Conservation (phyloP, 2,113 vertebrate species). For the Petroica traversi region DNA sequence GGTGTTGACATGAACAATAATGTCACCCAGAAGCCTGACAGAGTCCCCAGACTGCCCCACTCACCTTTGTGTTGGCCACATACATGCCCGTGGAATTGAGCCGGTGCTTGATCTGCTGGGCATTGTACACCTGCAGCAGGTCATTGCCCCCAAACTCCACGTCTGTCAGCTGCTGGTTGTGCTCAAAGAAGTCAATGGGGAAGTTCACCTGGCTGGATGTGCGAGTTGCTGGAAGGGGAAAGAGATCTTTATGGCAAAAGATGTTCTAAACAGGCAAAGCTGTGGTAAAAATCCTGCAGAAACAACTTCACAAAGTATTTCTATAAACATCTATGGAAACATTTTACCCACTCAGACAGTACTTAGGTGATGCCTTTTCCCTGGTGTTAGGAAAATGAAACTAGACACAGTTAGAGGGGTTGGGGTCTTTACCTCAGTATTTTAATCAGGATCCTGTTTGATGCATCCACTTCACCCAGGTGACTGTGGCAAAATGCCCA, state of each 20-base stretch:
- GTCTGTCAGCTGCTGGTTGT: conserved; percentile 97
- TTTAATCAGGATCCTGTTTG: too few relatives aligned
- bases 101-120: conserved; percentile 97
- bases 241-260: background rate
- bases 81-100: conserved; percentile 99
- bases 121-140: conserved; percentile 96
- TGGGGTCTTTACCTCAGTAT: too few relatives aligned
- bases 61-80: conserved; percentile 98
- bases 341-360: background rate
- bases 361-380: too few relatives aligned
- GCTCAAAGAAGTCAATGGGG: conserved; percentile 99
- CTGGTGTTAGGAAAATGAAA: too few relatives aligned
- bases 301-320: background rate
- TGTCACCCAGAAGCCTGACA: accelerated
- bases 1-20: background rate
- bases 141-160: conserved; percentile 98
- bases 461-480: too few relatives aligned
- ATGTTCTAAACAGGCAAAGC: background rate
- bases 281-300: background rate
- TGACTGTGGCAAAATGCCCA: too few relatives aligned
- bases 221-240: conserved; percentile 81
- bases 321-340: background rate
- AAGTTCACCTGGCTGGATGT: conserved; percentile 96
- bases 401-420: too few relatives aligned
- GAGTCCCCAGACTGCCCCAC: background rate